Conservation (phyloP, 2,888 invertebrate species). For the Polyommatus iphigenia region DNA sequence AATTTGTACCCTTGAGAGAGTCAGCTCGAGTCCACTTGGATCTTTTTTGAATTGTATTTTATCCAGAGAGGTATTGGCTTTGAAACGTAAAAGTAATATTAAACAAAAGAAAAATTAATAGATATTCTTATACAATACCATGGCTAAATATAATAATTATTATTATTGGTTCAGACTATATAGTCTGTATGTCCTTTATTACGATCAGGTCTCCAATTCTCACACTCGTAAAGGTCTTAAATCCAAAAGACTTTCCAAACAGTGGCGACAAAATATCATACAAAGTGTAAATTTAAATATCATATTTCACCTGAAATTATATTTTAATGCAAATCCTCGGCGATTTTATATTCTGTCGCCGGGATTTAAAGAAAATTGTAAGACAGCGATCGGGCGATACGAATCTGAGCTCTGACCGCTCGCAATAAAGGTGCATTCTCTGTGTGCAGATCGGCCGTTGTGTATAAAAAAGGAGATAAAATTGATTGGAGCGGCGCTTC, state of each 20-base stretch:
- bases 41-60: too few relatives aligned
- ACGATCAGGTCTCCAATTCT: too few relatives aligned
- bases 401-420: neutral
- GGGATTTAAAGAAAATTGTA: conserved; percentile 3
- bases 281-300: neutral
- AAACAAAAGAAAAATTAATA: too few relatives aligned
- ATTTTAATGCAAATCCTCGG: conserved; percentile 8
- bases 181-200: too few relatives aligned
- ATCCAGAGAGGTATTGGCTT: too few relatives aligned
- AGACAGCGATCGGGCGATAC: neutral
- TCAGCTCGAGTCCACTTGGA: too few relatives aligned
- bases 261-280: neutral
- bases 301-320: conserved; percentile 1
- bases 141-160: too few relatives aligned
- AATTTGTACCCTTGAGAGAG: too few relatives aligned
- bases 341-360: neutral
- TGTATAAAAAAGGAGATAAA: conserved; percentile 89
- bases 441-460: conserved; percentile 87
- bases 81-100: too few relatives aligned
- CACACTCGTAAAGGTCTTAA: neutral
- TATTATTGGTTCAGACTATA: too few relatives aligned
- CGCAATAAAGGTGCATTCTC: conserved; percentile 28
- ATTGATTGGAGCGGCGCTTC: conserved; percentile 91
- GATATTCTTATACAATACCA: too few relatives aligned
- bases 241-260: neutral